Base-by-base conservation (phyloP, 2,113 vertebrate genomes). In the Petroica traversi region DNA sequence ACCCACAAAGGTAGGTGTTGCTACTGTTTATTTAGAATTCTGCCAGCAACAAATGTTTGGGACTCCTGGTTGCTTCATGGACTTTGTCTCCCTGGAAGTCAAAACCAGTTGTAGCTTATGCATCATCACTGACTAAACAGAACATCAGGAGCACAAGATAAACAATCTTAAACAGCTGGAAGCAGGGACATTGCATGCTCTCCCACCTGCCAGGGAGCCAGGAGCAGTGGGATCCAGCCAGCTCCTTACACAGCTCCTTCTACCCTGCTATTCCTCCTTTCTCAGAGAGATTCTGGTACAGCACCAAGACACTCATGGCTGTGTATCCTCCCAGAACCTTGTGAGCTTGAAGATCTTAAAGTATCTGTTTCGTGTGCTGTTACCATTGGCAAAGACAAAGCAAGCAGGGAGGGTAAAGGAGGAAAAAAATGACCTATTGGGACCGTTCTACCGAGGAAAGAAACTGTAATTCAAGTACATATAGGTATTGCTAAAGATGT, bases 11-110 rank as follows among this genome's bases (percentile, higher is more conserved):
- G 34, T 77, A 97, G 87, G 95, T 94, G 76, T 95, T 97, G 94
- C 85, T 96, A 55, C 85, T 97, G 74, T 97, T 97, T 97, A 96
- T 95, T 97, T 96, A 97, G 88, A 82, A 76, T 67, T 90, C 74
- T 92, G 95, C 93, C 95, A 94, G 92, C 71, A 94, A 67, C n/a
- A 67, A 87, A 64, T 94, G 64, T 66, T 97, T 97, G 64, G 79
- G 85, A 96, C 97, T 97, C 93, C 73, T 46, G 34, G 55, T 97
- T 97, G 95, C 96, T 95, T 88, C 93, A 97, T 29, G 58, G 46
- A 18, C 73, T 74, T 88, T 80, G 88, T 71, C 73, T 89, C 76
- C 78, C 88, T 95, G 90, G 91, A 95, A 97, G 92, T 85, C 81
- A 94, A 86, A 85, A 84, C 68, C 69, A 88, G 25, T 90, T 83